Percentiles rank a stretch among this genome's conserved stretches.
These are phyloP conservation scores for Cephus runcator DNA, from an alignment of 2,888 invertebrate genomes.

Conservation along the genomic window DNA sequence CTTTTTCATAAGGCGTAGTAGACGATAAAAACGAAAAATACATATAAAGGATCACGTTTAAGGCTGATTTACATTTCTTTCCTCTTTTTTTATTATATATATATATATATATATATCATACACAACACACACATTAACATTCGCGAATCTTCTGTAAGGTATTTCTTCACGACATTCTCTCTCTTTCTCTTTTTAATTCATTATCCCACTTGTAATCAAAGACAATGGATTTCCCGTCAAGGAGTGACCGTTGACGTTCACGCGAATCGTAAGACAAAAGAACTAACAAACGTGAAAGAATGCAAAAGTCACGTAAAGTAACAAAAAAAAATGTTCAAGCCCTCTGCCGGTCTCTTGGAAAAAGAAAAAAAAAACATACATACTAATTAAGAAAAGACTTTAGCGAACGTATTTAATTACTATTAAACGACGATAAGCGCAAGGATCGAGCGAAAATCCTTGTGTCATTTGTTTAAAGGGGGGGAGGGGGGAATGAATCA, in stretches of 20 bases:
- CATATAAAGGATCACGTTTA: background rate
- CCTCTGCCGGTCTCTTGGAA: too few relatives aligned
- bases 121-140: constrained; percentile 23
- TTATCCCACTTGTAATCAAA: background rate
- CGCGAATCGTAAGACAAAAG: too few relatives aligned
- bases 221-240: too few relatives aligned
- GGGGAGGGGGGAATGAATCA: background rate
- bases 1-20: background rate
- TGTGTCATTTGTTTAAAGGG: background rate
- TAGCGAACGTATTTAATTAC: too few relatives aligned
- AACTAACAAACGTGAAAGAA: too few relatives aligned
- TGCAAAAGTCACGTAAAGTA: too few relatives aligned
- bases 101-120: too few relatives aligned
- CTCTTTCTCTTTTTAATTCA: background rate
- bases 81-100: background rate
- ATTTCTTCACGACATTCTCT: constrained; percentile 46
- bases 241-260: too few relatives aligned
- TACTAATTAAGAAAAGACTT: too few relatives aligned
- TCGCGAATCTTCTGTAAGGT: constrained; percentile 58
- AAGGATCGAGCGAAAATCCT: background rate
- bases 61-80: constrained; percentile 26
- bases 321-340: too few relatives aligned
- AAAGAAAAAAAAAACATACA: too few relatives aligned
- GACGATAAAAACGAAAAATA: background rate
- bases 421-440: too few relatives aligned